Percentiles rank a stretch among this genome's conserved stretches.
These are phyloP conservation scores for Cnemophilus loriae DNA, from an alignment of 2,113 vertebrate species.

Conservation along the genomic window DNA sequence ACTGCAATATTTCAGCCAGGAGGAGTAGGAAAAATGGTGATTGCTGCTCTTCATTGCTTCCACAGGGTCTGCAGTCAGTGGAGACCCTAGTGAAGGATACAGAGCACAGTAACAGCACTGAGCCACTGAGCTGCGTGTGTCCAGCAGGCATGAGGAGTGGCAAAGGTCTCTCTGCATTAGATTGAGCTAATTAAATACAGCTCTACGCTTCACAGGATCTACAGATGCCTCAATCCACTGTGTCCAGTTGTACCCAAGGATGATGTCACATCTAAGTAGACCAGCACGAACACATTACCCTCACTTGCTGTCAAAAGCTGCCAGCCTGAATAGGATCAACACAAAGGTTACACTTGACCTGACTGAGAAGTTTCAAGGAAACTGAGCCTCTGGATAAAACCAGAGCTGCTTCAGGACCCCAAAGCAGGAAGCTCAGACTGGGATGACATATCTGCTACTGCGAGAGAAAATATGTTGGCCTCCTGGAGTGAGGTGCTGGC, in stretches of 20 bases:
- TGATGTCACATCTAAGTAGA: not conserved
- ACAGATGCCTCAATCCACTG: not conserved
- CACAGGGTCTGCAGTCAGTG: not conserved
- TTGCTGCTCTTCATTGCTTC: not conserved
- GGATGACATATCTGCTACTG: not conserved
- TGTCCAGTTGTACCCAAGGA: not conserved
- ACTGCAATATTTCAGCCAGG: not conserved
- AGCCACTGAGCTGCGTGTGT: not conserved
- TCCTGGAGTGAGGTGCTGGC: not conserved
- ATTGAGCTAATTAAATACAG: constrained; percentile 33
- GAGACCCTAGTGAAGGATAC: not conserved
- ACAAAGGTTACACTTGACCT: not conserved
- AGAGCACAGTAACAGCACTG: not conserved
- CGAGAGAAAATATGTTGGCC: not conserved
- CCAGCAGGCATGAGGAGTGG: not conserved
- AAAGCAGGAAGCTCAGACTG: not conserved
- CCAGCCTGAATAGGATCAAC: not conserved
- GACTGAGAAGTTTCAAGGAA: not conserved
- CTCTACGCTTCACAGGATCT: not conserved
- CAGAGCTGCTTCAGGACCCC: not conserved
- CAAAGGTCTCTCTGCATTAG: constrained; percentile 17
- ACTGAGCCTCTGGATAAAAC: not conserved
- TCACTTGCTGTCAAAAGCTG: not conserved
- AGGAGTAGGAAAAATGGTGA: not conserved
- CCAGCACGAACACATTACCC: accelerated